Evolutionary conservation across 1,140 invertebrate genomes (phyloP).

Genomic region (Dinoponera quadriceps): DNA sequence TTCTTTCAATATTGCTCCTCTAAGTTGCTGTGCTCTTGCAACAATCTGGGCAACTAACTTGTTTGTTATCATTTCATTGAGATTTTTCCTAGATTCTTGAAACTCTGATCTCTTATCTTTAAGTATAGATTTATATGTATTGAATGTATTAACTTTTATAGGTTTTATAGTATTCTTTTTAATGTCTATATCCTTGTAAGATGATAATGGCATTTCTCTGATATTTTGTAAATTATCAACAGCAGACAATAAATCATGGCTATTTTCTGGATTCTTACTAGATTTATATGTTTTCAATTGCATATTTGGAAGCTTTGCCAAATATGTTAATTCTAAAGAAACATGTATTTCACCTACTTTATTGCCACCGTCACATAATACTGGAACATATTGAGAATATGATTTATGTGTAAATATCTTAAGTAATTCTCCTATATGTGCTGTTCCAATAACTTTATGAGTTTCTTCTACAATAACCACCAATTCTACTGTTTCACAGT

Average conservation of each 20-base stretch:
- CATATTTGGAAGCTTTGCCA: slow-evolving; percentile 51
- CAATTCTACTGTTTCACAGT: slow-evolving; percentile 81
- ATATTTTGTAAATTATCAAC: slow-evolving; percentile 18
- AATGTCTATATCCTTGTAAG: neutral
- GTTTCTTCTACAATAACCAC: slow-evolving; percentile 72
- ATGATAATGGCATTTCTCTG: slow-evolving; percentile 1
- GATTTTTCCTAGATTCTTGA: slow-evolving; percentile 62
- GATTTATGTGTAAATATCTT: slow-evolving; percentile 75
- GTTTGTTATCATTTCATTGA: slow-evolving; percentile 73
- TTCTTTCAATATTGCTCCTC: slow-evolving; percentile 77
- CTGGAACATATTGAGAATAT: slow-evolving; percentile 77
- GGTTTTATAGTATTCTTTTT: neutral
- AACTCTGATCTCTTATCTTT: slow-evolving; percentile 70
- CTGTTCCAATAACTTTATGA: slow-evolving; percentile 76
- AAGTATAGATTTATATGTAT: slow-evolving; percentile 73
- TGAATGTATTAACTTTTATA: slow-evolving; percentile 8
- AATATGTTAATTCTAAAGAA: slow-evolving; percentile 72
- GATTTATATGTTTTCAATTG: slow-evolving; percentile 46
- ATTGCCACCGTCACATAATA: slow-evolving; percentile 72
- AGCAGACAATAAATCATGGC: slow-evolving; percentile 5
- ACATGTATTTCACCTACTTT: slow-evolving; percentile 79
- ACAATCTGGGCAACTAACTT: slow-evolving; percentile 78
- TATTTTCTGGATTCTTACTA: slow-evolving; percentile 56
- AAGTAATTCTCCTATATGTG: slow-evolving; percentile 74
- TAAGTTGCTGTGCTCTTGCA: slow-evolving; percentile 77